Evolutionary conservation across 1,140 invertebrate species (phyloP), one percentile per base, ranked within the genome.

Genomic region (Bombus consobrinus): DNA sequence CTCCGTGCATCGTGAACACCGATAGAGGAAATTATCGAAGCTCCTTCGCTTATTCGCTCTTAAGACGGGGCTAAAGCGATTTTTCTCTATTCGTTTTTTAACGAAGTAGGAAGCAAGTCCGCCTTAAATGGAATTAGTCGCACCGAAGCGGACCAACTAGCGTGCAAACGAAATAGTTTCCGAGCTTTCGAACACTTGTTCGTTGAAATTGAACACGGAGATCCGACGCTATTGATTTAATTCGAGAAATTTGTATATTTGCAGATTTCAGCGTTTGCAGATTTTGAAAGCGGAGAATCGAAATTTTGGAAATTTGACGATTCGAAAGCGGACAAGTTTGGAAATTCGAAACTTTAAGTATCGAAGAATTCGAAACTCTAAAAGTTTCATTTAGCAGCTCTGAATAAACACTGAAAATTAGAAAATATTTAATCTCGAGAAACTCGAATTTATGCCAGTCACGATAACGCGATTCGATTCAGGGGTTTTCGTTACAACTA

Each of bases 191-290:
- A 53, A 53, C 47, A 2, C 47, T 53, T 8, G 47, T 6, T 22
- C 47, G 47, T 53, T 18, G 47, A 53, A 53, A 53, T 53, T 8
- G 47, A 53, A 22, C 47, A 53, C 47, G 18, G 6, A 53, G 18
- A 8, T 53, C 15, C 32, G 32, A 2, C 0, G 6, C 18, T 25
- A n/a, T 68, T 34, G 15, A 34, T 22, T 34, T 34, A 22, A 68
- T 18, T 68, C 18, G 32, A 1, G 1, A 37, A 22, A 3, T 34
- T 10, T 22, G 64, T 8, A 37, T 2, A 37, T 37, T 68, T 37
- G 6, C 0, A 34, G 15, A 2, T 9, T 8, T 68, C 22, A 22
- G 18, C n/a, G 10, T 28, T 39, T 22, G 0, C 9, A 28, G 2
- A 69, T 25, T 69, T 69, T 13, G 1, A 32, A 34, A 66, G 28